Evolutionary conservation across 2,113 vertebrate genomes (phyloP), one percentile per base, ranked within the genome.

Genomic region (Hydrochoerus hydrochaeris): DNA sequence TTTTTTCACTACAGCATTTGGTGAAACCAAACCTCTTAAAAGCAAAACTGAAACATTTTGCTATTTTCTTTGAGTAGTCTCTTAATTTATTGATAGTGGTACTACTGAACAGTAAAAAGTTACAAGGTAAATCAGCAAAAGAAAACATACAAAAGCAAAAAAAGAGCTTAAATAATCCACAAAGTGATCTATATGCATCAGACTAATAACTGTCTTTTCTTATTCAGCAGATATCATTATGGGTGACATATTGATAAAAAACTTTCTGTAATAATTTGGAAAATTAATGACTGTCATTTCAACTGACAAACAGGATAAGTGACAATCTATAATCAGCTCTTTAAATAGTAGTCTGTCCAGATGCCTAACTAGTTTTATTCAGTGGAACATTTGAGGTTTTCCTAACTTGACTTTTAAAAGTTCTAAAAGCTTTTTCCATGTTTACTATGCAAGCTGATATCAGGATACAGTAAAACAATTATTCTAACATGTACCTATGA

Each of bases 21-120:
- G 24, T 86, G 44, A 49, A 95, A 90, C 12, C 52, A 90, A 94
- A 91, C 26, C 83, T 96, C 57, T 91, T 91, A 20, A 97, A 94
- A 95, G 54, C 80, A 92, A 75, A 75, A 94, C 30, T 82, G 82
- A 97, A 83, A 94, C 63, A 87, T 30, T 49, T 90, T 0, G 80
- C 26, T 17, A 20, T 52, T 30, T 80, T 83, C 60, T 91, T 86
- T 57, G 0, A 44, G 30, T 93, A 87, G 26, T 95, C 24, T 77
- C 65, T 24, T 12, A 63, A 69, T 22, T 91, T 35, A 81, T 35
- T 69, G 20, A 85, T 7, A 81, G 12, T 17, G 67, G 78, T n/a
- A 57, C 3, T 88, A 93, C 41, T 49, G 4, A 95, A n/a, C 14
- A 87, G 32, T 78, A 81, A 87, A 92, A 91, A 46, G 8, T 60